These are phyloP conservation scores for Noturus placidus DNA, from an alignment of 2,113 vertebrate genomes.

Conservation along the genomic window DNA sequence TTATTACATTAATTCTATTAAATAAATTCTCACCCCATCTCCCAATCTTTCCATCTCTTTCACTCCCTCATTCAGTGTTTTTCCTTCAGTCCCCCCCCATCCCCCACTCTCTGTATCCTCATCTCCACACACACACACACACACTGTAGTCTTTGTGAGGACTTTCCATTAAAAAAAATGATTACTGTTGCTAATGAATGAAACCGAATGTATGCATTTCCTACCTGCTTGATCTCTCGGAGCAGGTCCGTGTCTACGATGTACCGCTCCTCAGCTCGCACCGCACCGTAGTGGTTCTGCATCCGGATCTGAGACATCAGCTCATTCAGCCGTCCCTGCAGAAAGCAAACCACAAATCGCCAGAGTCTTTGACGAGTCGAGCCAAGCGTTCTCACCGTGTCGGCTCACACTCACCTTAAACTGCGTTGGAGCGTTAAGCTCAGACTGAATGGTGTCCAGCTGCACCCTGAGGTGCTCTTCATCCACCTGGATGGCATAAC, in stretches of 20 bases:
- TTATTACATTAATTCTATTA: not conserved
- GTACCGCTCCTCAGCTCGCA: slow-evolving; percentile 90
- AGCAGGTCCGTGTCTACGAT: slow-evolving; percentile 90
- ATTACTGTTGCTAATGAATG: not conserved
- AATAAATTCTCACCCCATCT: not conserved
- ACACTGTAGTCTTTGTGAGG: not conserved
- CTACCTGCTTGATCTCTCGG: slow-evolving; percentile 89
- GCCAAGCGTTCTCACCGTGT: not conserved
- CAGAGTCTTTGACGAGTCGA: not conserved
- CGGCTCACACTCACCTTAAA: slow-evolving; percentile 80
- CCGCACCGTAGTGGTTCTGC: slow-evolving; percentile 96
- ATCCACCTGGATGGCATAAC: slow-evolving; percentile 95
- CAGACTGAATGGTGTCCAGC: slow-evolving; percentile 93
- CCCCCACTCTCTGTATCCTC: too few species aligned
- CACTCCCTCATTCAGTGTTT: not conserved
- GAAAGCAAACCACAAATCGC: not conserved
- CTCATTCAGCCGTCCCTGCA: slow-evolving; percentile 93
- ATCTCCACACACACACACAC: not conserved
- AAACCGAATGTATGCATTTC: too few species aligned
- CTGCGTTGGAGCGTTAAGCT: slow-evolving; percentile 95
- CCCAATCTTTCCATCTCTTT: too few species aligned
- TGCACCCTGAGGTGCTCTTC: slow-evolving; percentile 97
- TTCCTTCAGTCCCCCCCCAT: too few species aligned
- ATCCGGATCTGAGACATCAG: slow-evolving; percentile 98
- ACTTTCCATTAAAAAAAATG: not conserved